A percentile compares a stretch with the other conserved stretches of the same genome.
Conservation (phyloP, 2,113 vertebrate genomes). For the Syrmaticus mikado region DNA sequence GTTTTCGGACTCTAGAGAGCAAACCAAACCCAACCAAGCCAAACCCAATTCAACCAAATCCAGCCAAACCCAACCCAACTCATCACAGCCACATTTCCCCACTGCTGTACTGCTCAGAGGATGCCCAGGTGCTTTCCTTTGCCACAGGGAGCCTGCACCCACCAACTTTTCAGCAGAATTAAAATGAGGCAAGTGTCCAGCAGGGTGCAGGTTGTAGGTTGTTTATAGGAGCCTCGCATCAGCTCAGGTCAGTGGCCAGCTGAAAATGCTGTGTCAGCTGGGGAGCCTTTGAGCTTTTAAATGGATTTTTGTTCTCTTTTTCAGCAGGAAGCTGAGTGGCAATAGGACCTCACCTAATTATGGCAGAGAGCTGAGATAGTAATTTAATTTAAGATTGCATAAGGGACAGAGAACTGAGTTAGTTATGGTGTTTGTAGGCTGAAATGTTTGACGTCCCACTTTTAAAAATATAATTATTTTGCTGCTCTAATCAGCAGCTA, state of each 20-base stretch:
- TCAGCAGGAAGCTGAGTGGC: not conserved
- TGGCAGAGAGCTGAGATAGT: not conserved
- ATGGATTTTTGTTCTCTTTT: not conserved
- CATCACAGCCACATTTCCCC: not conserved
- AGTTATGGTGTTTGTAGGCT: not conserved
- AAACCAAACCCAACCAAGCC: too few species aligned
- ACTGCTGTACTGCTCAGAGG: not conserved
- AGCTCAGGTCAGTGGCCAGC: not conserved
- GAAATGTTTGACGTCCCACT: not conserved
- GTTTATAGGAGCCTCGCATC: accelerated
- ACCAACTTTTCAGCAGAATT: accelerated
- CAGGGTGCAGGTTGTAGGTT: not conserved
- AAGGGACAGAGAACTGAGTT: not conserved
- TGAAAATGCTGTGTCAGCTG: not conserved
- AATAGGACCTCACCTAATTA: not conserved
- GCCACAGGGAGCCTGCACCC: not conserved
- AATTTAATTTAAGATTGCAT: not conserved
- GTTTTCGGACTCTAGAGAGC: not conserved
- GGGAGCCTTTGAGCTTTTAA: not conserved
- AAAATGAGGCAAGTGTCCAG: not conserved
- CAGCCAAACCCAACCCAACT: not conserved
- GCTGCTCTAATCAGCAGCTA: not conserved
- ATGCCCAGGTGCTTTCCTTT: not conserved
- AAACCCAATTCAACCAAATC: too few species aligned
- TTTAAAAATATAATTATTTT: not conserved